Evolutionary conservation across 2,113 vertebrate genomes (phyloP).

Genomic region (Beaufortia kweichowensis): DNA sequence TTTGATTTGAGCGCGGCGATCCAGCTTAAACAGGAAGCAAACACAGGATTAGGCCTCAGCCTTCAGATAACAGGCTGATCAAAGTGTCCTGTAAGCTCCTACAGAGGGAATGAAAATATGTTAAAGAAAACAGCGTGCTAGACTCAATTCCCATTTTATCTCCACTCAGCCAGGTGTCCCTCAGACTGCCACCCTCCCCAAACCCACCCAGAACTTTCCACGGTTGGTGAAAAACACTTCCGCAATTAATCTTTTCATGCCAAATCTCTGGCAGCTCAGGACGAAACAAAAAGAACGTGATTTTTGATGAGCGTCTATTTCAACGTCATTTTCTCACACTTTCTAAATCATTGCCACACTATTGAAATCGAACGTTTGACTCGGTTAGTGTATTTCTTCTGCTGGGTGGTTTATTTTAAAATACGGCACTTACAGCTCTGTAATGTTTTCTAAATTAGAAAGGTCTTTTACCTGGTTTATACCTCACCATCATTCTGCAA

Average conservation of each 20-base stretch:
- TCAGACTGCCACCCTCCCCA: constrained; percentile 68
- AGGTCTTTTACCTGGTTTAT: constrained; percentile 1
- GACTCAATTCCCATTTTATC: constrained; percentile 67
- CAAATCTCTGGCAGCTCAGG: constrained; percentile 53
- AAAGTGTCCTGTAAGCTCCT: constrained; percentile 73
- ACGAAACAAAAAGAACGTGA: constrained; percentile 59
- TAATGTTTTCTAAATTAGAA: too few relatives aligned
- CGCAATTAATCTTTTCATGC: constrained; percentile 63
- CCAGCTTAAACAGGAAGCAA: constrained; percentile 77
- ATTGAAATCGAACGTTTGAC: constrained; percentile 14
- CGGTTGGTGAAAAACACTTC: constrained; percentile 60
- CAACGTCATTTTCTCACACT: constrained; percentile 47
- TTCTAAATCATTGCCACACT: constrained; percentile 21
- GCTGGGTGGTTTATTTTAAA: constrained; percentile 33
- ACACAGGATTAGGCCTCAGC: constrained; percentile 78
- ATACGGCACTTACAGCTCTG: constrained; percentile 19
- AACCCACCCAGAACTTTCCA: constrained; percentile 64
- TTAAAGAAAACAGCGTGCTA: constrained; percentile 65
- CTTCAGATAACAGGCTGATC: constrained; percentile 76
- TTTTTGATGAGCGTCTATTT: constrained; percentile 58
- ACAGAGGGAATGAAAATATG: constrained; percentile 71
- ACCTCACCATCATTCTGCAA: background rate
- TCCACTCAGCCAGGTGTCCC: constrained; percentile 62
- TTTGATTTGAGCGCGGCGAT: constrained; percentile 77
- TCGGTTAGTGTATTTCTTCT: background rate